phyloP scores from a whole-genome alignment of 2,797 vertebrate species.

The Labroides dimidiatus region DNA sequence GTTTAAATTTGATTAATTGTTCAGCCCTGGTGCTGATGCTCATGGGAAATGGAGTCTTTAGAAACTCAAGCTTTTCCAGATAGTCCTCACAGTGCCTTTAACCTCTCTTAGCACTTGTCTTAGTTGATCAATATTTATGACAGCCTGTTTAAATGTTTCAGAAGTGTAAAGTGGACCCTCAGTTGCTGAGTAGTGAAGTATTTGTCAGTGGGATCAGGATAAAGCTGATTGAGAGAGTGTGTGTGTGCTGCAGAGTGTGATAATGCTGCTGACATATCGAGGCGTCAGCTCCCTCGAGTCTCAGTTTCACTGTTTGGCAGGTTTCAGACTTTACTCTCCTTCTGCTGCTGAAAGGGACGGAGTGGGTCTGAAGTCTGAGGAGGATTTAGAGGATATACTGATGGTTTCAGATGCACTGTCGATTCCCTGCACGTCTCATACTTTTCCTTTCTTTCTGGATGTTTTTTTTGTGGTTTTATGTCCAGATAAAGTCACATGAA shows the following conservation, averaged over 20 bases:
- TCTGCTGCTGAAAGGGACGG: background rate
- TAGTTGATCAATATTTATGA: conserved; percentile 13
- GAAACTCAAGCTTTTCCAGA: no score
- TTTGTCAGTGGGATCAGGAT: conserved; percentile 20
- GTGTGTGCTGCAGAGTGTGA: conserved; percentile 22
- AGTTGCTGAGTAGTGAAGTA: conserved; percentile 12
- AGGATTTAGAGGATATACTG: background rate
- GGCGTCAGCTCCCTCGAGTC: conserved; percentile 36
- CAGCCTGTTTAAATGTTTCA: background rate
- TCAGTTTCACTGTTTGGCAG: conserved; percentile 14
- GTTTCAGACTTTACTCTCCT: conserved; percentile 24
- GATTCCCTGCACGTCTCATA: background rate
- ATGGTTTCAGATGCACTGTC: background rate
- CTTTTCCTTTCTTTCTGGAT: no score
- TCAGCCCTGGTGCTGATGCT: no score
- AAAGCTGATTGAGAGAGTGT: conserved; percentile 9
- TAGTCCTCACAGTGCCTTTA: background rate
- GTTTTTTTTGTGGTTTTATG: no score
- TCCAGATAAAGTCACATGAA: no score
- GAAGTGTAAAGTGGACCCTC: conserved; percentile 8
- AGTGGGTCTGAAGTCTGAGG: background rate
- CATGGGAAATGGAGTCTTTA: no score
- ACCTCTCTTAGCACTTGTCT: background rate
- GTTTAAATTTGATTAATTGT: no score
- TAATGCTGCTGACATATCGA: conserved; percentile 42